Percentiles rank a stretch among this genome's conserved stretches.
These are phyloP conservation scores for Ladona fulva DNA, from an alignment of 1,140 invertebrate genomes.

Conservation along the genomic window DNA sequence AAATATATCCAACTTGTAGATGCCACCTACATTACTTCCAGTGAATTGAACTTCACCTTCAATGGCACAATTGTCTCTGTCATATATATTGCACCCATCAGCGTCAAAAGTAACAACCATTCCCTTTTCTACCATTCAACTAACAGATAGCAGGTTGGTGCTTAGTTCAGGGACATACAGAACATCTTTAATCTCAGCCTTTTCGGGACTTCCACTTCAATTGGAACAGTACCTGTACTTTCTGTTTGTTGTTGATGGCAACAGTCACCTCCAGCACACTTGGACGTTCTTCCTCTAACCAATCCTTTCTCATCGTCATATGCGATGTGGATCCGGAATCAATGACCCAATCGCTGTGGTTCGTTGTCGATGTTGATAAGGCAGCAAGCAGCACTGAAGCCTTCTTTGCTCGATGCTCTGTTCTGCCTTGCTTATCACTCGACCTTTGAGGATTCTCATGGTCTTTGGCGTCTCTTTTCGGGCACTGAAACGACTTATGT, in stretches of 20 bases:
- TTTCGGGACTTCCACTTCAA: not conserved
- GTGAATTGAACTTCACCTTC: not conserved
- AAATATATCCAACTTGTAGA: no score
- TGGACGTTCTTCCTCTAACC: not conserved
- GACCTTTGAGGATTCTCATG: not conserved
- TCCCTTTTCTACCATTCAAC: not conserved
- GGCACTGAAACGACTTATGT: not conserved
- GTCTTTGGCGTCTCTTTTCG: not conserved
- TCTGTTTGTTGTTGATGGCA: not conserved
- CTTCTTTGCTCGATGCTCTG: not conserved
- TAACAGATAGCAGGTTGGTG: not conserved
- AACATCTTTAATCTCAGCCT: not conserved
- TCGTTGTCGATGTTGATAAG: not conserved
- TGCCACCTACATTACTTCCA: no score
- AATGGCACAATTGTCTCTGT: not conserved
- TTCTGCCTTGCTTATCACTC: not conserved
- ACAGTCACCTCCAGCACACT: not conserved
- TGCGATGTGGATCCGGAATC: not conserved
- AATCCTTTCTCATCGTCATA: not conserved
- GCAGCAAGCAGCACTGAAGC: not conserved
- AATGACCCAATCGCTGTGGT: not conserved
- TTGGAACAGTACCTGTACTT: not conserved
- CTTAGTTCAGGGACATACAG: not conserved
- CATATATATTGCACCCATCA: not conserved
- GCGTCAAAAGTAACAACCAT: not conserved